A percentile compares a stretch with the other conserved stretches of the same genome.
These are phyloP conservation scores for Nesogale talazaci DNA, from an alignment of 2,113 vertebrate species.

Conservation along the genomic window DNA sequence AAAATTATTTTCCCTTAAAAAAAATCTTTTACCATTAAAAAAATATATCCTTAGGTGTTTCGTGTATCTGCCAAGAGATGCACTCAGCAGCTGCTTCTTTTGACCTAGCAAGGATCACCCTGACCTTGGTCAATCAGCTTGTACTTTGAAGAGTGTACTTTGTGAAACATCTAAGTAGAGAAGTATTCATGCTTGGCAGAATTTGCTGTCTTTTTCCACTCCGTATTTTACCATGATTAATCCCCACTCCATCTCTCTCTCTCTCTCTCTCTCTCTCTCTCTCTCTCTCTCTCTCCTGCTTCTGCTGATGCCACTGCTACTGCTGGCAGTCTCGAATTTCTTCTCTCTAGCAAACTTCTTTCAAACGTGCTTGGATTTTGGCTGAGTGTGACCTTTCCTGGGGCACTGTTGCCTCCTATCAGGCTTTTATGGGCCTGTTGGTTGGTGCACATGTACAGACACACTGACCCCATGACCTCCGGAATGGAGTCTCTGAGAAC, in stretches of 20 bases:
- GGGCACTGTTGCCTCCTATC: slow-evolving; percentile 80
- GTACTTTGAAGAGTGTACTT: slow-evolving; percentile 58
- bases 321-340: slow-evolving; percentile 81
- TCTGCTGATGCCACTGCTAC: background rate
- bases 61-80: slow-evolving; percentile 68
- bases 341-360: slow-evolving; percentile 74
- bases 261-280: no score
- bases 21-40: slow-evolving; percentile 60
- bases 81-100: slow-evolving; percentile 76
- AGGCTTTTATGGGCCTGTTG: slow-evolving; percentile 77
- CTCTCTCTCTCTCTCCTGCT: no score
- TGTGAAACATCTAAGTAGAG: slow-evolving; percentile 73
- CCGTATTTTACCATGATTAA: slow-evolving; percentile 79
- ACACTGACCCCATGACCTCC: slow-evolving; percentile 72
- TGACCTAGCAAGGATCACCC: slow-evolving; percentile 78
- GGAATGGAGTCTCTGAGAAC: slow-evolving; percentile 57
- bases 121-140: slow-evolving; percentile 72
- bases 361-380: slow-evolving; percentile 78
- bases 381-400: slow-evolving; percentile 78
- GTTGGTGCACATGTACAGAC: slow-evolving; percentile 73
- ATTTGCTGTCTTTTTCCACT: slow-evolving; percentile 76
- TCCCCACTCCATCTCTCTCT: slow-evolving; percentile 67
- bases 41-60: slow-evolving; percentile 44
- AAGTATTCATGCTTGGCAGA: slow-evolving; percentile 80
- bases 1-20: slow-evolving; percentile 71